Conservation (phyloP, 2,888 invertebrate genomes). For the Branchinecta sandiegonensis region DNA sequence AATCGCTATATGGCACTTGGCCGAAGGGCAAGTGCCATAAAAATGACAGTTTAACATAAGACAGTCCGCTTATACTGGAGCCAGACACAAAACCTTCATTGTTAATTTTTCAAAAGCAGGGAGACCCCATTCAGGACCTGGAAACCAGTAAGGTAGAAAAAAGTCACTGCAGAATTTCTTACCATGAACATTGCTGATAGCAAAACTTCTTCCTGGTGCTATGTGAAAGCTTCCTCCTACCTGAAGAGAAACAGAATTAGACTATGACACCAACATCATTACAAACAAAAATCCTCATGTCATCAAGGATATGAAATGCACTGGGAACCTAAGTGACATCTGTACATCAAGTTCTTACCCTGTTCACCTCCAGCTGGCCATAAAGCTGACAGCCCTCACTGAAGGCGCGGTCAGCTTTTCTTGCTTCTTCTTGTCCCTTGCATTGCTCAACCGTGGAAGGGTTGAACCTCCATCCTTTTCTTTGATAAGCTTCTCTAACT, state of each 20-base stretch:
- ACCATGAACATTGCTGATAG: slow-evolving; percentile 82
- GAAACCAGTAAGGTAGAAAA: too few relatives aligned
- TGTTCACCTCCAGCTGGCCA: slow-evolving; percentile 85
- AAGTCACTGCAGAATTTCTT: slow-evolving; percentile 28
- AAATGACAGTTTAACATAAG: too few relatives aligned
- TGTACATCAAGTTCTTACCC: slow-evolving; percentile 42
- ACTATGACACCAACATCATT: not conserved
- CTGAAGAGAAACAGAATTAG: slow-evolving; percentile 35
- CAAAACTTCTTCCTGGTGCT: slow-evolving; percentile 91
- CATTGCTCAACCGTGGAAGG: slow-evolving; percentile 75
- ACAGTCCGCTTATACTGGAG: too few relatives aligned
- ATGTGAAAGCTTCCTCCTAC: slow-evolving; percentile 92
- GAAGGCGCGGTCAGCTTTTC: slow-evolving; percentile 60
- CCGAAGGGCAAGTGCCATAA: too few relatives aligned
- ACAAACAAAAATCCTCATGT: not conserved
- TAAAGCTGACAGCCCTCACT: slow-evolving; percentile 91
- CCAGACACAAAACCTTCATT: too few relatives aligned
- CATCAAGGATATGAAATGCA: too few relatives aligned
- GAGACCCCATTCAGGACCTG: too few relatives aligned
- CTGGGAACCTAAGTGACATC: too few relatives aligned
- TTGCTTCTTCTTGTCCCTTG: slow-evolving; percentile 59
- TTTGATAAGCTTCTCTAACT: slow-evolving; percentile 78
- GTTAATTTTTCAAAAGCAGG: too few relatives aligned
- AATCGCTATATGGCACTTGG: too few relatives aligned
- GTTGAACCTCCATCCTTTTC: slow-evolving; percentile 71